These are phyloP conservation scores for Leptinotarsa haldemani DNA, from an alignment of 2,888 invertebrate genomes.

Conservation along the genomic window DNA sequence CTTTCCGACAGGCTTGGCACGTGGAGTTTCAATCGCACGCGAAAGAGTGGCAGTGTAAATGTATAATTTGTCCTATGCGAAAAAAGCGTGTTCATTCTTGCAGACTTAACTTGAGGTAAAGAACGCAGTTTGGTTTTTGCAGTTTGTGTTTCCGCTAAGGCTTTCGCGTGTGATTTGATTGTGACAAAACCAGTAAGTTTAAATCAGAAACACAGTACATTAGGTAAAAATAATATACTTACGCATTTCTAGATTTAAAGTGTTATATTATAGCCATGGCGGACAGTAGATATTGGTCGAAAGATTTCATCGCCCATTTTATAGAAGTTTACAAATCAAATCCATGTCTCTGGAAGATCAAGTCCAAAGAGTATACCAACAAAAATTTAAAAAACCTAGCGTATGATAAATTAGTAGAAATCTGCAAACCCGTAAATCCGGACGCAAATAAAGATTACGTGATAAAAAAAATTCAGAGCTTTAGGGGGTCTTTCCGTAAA, in stretches of 20 bases:
- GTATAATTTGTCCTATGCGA: not conserved
- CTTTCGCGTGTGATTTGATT: not conserved
- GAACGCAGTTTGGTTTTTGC: not conserved
- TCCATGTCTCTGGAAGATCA: not conserved
- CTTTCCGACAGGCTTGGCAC: too few species aligned
- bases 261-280: not conserved
- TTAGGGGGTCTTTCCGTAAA: not conserved
- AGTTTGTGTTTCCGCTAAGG: not conserved
- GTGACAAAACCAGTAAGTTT: not conserved
- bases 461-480: constrained; percentile 9
- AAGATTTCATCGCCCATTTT: not conserved
- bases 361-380: not conserved
- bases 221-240: not conserved
- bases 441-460: not conserved
- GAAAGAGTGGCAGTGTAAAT: constrained; percentile 2
- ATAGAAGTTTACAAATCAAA: constrained; percentile 2
- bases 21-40: not conserved
- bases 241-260: not conserved
- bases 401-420: not conserved
- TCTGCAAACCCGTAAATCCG: not conserved
- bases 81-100: not conserved
- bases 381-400: not conserved
- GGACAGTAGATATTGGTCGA: not conserved
- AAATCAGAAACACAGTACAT: not conserved
- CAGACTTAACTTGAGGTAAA: not conserved